Evolutionary conservation across 1,140 invertebrate species (phyloP).

Genomic region (Drosophila kikkawai): DNA sequence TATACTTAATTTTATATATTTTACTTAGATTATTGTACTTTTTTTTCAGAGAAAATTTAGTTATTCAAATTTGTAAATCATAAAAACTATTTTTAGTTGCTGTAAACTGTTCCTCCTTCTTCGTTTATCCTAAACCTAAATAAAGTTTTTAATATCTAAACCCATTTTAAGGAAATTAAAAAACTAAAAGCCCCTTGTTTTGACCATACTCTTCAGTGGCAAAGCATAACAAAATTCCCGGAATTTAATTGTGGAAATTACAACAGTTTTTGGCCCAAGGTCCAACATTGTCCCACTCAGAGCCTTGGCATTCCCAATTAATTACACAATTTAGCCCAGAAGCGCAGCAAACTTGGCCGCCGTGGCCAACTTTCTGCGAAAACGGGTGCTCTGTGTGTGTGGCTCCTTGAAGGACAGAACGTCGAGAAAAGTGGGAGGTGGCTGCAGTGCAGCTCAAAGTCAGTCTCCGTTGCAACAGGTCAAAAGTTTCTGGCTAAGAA

Average conservation of each 20-base stretch:
- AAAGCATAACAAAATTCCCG: constrained; percentile 4
- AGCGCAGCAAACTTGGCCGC: constrained; percentile 50
- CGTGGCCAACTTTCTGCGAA: constrained; percentile 20
- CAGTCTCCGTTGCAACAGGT: constrained; percentile 59
- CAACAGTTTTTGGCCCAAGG: constrained; percentile 24
- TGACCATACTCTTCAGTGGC: background rate
- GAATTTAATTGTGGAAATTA: constrained; percentile 28
- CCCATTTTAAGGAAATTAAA: too few species aligned
- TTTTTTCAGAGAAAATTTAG: too few species aligned
- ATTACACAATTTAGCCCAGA: constrained; percentile 73
- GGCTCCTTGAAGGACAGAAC: too few species aligned
- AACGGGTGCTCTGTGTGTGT: background rate
- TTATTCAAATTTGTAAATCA: too few species aligned
- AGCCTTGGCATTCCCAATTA: constrained; percentile 61
- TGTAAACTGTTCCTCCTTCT: too few species aligned
- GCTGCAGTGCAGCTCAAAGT: constrained; percentile 29
- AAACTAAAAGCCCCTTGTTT: background rate
- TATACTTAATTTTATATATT: too few species aligned
- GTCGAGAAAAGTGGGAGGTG: background rate
- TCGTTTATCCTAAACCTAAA: too few species aligned
- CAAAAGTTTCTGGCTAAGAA: constrained; percentile 64
- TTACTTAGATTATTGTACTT: too few species aligned
- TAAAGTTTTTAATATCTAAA: too few species aligned
- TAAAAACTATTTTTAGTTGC: too few species aligned
- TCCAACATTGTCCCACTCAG: constrained; percentile 20